Percentiles rank a stretch among this genome's conserved stretches.
Evolutionary conservation across 2,888 invertebrate species (phyloP).

Genomic region (Callinectes sapidus): DNA sequence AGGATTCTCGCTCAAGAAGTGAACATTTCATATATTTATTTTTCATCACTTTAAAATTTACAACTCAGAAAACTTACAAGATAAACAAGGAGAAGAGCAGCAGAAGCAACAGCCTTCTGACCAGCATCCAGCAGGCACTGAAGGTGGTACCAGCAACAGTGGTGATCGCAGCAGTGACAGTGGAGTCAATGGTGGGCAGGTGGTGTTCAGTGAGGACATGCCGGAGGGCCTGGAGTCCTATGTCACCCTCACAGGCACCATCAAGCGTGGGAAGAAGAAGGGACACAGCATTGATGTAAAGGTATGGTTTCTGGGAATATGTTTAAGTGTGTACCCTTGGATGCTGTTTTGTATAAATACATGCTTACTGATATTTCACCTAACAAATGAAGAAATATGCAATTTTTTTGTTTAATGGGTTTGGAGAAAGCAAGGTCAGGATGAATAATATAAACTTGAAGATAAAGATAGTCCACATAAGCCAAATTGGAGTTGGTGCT

Average conservation of each 20-base stretch:
- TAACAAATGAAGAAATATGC: not conserved
- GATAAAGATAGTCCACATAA: no score
- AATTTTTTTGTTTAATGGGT: no score
- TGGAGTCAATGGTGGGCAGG: conserved; percentile 61
- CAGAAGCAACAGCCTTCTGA: not conserved
- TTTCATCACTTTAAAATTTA: not conserved
- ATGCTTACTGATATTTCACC: not conserved
- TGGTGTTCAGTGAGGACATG: conserved; percentile 71
- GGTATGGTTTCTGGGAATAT: conserved; percentile 77
- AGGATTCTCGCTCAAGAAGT: no score
- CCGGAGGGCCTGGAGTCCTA: conserved; percentile 75
- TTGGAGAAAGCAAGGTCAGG: no score
- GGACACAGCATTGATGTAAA: conserved; percentile 85
- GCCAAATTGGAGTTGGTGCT: no score
- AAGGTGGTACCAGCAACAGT: not conserved
- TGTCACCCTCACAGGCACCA: conserved; percentile 82
- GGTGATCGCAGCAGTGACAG: conserved; percentile 30
- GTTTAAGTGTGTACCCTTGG: not conserved
- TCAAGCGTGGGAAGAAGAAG: conserved; percentile 84
- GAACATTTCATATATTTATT: no score
- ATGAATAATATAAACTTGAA: no score
- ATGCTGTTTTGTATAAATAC: no score
- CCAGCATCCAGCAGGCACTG: conserved; percentile 4
- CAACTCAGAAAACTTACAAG: not conserved
- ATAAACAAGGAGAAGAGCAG: not conserved